Base-by-base conservation (phyloP, 1,140 invertebrate species). In the Antheraea pernyi region DNA sequence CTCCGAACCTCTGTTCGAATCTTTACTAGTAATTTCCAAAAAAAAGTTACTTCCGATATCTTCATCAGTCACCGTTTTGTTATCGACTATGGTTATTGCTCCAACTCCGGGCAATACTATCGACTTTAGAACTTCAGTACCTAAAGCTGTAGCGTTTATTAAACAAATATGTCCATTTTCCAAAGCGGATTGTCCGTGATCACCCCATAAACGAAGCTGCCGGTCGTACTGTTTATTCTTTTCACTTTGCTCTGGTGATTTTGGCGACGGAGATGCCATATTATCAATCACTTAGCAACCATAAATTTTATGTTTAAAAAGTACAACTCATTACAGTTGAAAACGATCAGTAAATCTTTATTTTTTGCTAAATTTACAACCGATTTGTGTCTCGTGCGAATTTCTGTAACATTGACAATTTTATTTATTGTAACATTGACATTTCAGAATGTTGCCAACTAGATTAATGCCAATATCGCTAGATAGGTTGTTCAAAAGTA, bases 21-120 rank as follows among this genome's bases (percentile, higher is more conserved):
- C 97, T 78, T 97, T 89, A 78, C 94, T 96, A 13, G 96, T 95
- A 71, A 93, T 84, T 85, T 98, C 97, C 83, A 99, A 86, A 86
- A 99, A 99, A 83, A 99, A 99, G 87, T 99, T 99, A 78, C 96
- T 96, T 30, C 98, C 98, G 72, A 98, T 94, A 92, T 99, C 98
- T 91, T 98, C 97, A 71, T 97, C 96, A 22, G 94, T 96, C 0
- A 98, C 94, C 81, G 95, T 96, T 80, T 96, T 95, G 16, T 96
- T 97, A 95, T 99, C 99, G 9, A 99, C 95, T 78, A 99, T 98
- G 0, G 98, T 99, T 77, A 99, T 98, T n/a, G 97, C 96, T 69
- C 98, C 98, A 81, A 99, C 96, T 13, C 98, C 98, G 67, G 99
- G 98, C 39, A 99, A 92, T 18, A 99, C 96, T 11, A 99, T 93